Evolutionary conservation across 1,140 invertebrate genomes (phyloP).

Genomic region (Pseudoatta argentina): DNA sequence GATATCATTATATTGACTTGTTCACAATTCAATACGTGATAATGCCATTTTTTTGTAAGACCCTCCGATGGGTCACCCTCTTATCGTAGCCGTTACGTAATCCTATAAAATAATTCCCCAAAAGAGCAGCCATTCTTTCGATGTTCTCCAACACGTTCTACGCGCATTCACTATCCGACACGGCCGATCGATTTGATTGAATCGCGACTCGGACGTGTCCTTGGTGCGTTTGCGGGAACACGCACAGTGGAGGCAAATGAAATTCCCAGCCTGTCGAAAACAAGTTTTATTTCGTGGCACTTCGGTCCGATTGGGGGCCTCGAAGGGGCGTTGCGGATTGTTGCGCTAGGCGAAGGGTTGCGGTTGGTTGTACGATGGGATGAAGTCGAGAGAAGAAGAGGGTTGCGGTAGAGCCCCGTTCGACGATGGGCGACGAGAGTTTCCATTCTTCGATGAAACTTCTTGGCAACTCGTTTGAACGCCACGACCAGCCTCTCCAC

Average conservation of each 20-base stretch:
- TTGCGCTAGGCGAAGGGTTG: slow-evolving; percentile 54
- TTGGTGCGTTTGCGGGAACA: slow-evolving; percentile 68
- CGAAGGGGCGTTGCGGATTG: slow-evolving; percentile 56
- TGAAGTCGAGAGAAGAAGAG: slow-evolving; percentile 44
- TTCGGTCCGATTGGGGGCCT: slow-evolving; percentile 64
- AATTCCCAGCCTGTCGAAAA: slow-evolving; percentile 72
- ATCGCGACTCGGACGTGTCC: slow-evolving; percentile 68
- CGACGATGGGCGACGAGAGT: slow-evolving; percentile 62
- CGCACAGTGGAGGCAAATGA: slow-evolving; percentile 72
- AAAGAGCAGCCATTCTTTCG: background rate
- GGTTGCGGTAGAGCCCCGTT: slow-evolving; percentile 16
- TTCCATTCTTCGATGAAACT: slow-evolving; percentile 75
- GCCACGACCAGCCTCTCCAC: slow-evolving; percentile 66
- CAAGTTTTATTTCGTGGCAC: slow-evolving; percentile 76
- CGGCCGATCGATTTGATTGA: slow-evolving; percentile 62
- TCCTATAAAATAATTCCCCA: slow-evolving; percentile 54
- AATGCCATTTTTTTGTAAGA: background rate
- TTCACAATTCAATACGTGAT: slow-evolving; percentile 38
- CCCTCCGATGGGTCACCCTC: background rate
- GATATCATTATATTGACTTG: slow-evolving; percentile 16
- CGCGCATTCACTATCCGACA: slow-evolving; percentile 40
- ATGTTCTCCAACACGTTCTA: slow-evolving; percentile 27
- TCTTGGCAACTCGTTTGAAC: slow-evolving; percentile 77
- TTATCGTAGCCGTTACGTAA: slow-evolving; percentile 37
- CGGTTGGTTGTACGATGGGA: background rate